Conservation (phyloP, 2,113 vertebrate species). For the Stigmatopora argus region DNA sequence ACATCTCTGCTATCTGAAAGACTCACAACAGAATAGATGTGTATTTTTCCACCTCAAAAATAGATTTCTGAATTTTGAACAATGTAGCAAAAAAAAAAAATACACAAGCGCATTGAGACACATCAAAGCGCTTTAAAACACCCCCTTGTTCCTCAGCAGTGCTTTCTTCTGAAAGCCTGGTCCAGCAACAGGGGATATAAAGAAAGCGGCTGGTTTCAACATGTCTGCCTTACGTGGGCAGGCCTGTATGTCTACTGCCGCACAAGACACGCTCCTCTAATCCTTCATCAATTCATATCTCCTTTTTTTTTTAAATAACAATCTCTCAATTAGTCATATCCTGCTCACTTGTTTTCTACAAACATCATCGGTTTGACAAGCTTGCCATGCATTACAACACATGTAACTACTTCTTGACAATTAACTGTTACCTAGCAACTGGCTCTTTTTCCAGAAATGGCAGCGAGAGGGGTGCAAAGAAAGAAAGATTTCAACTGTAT, state of each 20-base stretch:
- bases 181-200: conserved; percentile 71
- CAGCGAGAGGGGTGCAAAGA: conserved; percentile 21
- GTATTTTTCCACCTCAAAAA: neutral
- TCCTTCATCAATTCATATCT: conserved; percentile 30
- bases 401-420: conserved; percentile 80
- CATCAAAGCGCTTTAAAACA: conserved; percentile 52
- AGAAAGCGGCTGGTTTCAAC: conserved; percentile 50
- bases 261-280: conserved; percentile 9
- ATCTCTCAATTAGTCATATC: conserved; percentile 39
- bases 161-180: conserved; percentile 39
- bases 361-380: conserved; percentile 56
- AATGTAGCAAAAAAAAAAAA: neutral
- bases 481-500: conserved; percentile 59
- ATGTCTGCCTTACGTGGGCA: conserved; percentile 29
- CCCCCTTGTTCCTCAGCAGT: conserved; percentile 32
- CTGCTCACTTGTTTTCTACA: conserved; percentile 35
- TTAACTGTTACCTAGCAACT: conserved; percentile 83
- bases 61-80: neutral
- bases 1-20: neutral
- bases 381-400: conserved; percentile 70
- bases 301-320: conserved; percentile 5
- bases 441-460: conserved; percentile 65
- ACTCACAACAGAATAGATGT: neutral
- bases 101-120: conserved; percentile 15
- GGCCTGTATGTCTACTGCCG: conserved; percentile 23